Evolutionary conservation across 1,140 invertebrate genomes (phyloP).

Genomic region (Octopus sinensis): DNA sequence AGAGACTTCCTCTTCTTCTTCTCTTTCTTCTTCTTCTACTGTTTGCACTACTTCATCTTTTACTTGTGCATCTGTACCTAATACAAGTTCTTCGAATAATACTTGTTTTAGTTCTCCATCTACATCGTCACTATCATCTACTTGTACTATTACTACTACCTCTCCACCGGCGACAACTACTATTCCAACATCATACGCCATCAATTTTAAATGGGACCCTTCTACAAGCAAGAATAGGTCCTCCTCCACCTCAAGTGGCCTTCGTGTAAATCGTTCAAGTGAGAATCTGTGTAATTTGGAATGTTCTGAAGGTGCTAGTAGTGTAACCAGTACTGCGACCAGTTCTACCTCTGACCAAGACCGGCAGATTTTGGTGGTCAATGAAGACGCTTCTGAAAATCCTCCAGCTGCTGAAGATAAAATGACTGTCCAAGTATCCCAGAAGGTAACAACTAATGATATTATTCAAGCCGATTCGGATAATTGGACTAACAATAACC

Average conservation of each 20-base stretch:
- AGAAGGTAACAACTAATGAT: background rate
- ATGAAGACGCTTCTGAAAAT: background rate
- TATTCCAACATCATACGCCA: background rate
- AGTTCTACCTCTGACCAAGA: background rate
- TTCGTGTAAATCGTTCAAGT: background rate
- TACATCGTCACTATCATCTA: background rate
- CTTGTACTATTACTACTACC: background rate
- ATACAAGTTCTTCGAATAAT: background rate
- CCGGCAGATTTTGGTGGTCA: background rate
- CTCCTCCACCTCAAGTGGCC: background rate
- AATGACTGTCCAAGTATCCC: background rate
- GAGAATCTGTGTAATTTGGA: background rate
- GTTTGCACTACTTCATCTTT: background rate
- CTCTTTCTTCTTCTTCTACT: background rate
- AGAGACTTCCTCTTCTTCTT: background rate
- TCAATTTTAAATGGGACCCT: slow-evolving; percentile 3
- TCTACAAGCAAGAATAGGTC: slow-evolving; percentile 6
- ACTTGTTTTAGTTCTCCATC: background rate
- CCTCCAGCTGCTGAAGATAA: background rate
- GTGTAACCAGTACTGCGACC: background rate
- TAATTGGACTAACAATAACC: background rate
- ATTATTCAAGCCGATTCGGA: background rate
- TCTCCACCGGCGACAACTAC: background rate
- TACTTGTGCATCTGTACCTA: background rate
- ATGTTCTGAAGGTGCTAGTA: background rate